Evolutionary conservation across 2,113 vertebrate genomes (phyloP).

Genomic region (Ginglymostoma cirratum): DNA sequence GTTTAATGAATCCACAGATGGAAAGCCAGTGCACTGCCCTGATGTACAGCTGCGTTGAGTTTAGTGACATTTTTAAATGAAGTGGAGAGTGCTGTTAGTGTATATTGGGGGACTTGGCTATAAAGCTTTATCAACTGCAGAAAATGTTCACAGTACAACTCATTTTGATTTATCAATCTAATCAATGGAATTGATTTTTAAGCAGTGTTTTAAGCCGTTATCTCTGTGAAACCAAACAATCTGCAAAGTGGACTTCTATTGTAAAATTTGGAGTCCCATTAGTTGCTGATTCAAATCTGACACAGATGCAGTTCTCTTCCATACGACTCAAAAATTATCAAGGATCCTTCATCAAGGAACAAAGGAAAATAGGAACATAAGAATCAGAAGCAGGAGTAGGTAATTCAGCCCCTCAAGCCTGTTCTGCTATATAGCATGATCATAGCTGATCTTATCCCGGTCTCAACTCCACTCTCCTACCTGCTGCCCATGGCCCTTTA

Average conservation of each 20-base stretch:
- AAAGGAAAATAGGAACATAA: too few relatives aligned
- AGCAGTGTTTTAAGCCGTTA: neutral
- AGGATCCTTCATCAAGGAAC: neutral
- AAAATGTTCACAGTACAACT: neutral
- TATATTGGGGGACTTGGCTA: neutral
- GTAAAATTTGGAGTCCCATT: neutral
- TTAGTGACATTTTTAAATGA: neutral
- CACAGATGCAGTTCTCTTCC: neutral
- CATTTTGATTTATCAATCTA: slow-evolving; percentile 9
- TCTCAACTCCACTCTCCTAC: too few relatives aligned
- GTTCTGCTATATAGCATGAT: too few relatives aligned
- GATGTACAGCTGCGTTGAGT: neutral
- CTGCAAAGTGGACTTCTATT: neutral
- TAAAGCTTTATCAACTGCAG: neutral
- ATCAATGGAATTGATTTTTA: neutral
- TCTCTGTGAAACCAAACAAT: neutral
- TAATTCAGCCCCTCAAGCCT: too few relatives aligned
- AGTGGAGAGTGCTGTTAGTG: neutral
- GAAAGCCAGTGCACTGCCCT: neutral
- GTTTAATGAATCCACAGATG: neutral
- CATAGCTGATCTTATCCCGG: too few relatives aligned
- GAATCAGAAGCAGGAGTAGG: too few relatives aligned
- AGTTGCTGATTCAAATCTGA: neutral
- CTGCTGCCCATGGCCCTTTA: too few relatives aligned
- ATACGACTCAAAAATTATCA: neutral